Conservation (phyloP, 2,797 vertebrate species). For the Cirrhinus molitorella region DNA sequence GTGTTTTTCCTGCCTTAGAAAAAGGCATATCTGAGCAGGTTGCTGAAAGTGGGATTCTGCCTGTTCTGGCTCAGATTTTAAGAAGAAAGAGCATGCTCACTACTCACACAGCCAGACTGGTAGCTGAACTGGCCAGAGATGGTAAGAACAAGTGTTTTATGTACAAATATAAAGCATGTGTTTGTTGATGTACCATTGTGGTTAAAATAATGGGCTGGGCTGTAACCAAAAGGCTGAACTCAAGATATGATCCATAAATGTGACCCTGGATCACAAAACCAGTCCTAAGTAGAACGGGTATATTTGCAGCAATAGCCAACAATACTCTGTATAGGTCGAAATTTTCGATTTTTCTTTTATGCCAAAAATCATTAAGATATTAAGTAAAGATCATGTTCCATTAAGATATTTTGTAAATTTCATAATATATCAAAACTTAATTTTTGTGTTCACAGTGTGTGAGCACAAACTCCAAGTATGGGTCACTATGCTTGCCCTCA, state of each 20-base stretch:
- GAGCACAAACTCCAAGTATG: no score
- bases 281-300: no score
- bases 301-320: no score
- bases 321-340: no score
- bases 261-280: no score
- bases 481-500: no score
- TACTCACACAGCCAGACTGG: conserved; percentile 79
- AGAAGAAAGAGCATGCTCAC: conserved; percentile 78
- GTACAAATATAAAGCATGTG: background rate
- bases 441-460: no score
- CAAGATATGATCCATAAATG: background rate
- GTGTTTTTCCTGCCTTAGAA: conserved; percentile 64
- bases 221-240: background rate
- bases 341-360: no score
- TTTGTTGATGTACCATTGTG: background rate
- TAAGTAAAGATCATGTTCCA: no score
- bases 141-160: conserved; percentile 66
- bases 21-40: conserved; percentile 81
- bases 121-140: conserved; percentile 86
- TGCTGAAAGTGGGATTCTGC: conserved; percentile 80
- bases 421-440: no score
- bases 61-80: conserved; percentile 80
- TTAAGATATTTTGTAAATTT: no score
- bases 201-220: background rate
- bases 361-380: no score